Conservation (phyloP, 1,140 invertebrate species). For the Drusus annulatus region DNA sequence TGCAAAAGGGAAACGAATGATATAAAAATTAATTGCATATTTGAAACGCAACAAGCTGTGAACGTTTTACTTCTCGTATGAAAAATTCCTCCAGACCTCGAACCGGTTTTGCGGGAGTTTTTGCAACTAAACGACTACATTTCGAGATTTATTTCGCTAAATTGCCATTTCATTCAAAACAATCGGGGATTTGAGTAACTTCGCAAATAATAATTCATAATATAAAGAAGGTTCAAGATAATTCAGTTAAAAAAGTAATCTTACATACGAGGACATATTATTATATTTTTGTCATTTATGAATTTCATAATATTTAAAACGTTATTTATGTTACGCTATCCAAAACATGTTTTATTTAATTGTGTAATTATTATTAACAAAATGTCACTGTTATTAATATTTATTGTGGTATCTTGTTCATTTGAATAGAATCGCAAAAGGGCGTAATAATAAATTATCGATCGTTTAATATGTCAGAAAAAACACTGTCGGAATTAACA, state of each 20-base stretch:
- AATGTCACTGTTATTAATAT: not conserved
- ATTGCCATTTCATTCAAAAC: not conserved
- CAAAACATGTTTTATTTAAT: too few species aligned
- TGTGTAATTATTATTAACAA: not conserved
- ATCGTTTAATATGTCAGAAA: slow-evolving; percentile 6
- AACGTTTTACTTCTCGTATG: slow-evolving; percentile 37
- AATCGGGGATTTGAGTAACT: not conserved
- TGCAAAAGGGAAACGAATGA: slow-evolving; percentile 54
- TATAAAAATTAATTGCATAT: slow-evolving; percentile 54
- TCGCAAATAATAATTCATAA: too few species aligned
- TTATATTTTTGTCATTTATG: too few species aligned
- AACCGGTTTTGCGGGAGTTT: slow-evolving; percentile 15
- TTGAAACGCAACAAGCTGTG: slow-evolving; percentile 55
- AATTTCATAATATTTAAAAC: too few species aligned
- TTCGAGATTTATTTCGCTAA: not conserved
- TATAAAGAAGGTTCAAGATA: too few species aligned
- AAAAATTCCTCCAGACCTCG: not conserved
- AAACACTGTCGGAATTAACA: not conserved
- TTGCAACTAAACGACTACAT: not conserved
- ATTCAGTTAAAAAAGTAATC: too few species aligned
- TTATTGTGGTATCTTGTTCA: not conserved
- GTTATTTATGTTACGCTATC: too few species aligned
- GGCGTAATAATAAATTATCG: not conserved
- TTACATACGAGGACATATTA: too few species aligned
- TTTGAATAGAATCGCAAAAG: slow-evolving; percentile 23